phyloP scores from a whole-genome alignment of 2,888 invertebrate genomes.

The Rhagium mordax region DNA sequence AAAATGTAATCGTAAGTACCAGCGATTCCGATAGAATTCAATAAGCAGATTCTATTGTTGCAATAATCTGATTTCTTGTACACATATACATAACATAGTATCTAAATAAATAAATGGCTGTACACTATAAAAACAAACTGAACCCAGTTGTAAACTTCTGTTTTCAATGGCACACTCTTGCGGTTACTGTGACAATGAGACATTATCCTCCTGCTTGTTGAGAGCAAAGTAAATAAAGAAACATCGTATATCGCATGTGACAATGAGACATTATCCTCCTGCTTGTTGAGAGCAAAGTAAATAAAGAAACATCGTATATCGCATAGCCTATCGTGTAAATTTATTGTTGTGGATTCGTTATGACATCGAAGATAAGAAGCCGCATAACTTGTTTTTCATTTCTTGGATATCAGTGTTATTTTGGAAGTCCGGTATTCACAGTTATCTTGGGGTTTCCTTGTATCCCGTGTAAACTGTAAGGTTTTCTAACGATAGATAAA shows the following conservation, averaged over 20 bases:
- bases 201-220: neutral
- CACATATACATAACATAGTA: too few species aligned
- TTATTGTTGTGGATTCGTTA: neutral
- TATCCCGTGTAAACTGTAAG: too few species aligned
- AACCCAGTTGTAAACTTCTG: neutral
- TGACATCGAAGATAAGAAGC: neutral
- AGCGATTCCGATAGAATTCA: too few species aligned
- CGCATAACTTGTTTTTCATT: neutral
- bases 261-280: neutral
- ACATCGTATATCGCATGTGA: neutral
- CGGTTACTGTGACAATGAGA: neutral
- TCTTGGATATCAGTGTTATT: neutral
- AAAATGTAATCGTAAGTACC: too few species aligned
- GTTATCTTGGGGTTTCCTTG: neutral
- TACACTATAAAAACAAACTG: too few species aligned
- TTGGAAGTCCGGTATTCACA: neutral
- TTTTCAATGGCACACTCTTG: neutral
- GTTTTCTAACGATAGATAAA: too few species aligned
- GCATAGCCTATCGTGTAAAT: neutral
- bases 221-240: neutral
- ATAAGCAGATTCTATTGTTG: too few species aligned
- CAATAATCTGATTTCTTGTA: too few species aligned
- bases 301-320: neutral
- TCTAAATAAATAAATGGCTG: too few species aligned
- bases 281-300: neutral